Base-by-base conservation (phyloP, 2,113 vertebrate species). In the Perca fluviatilis region DNA sequence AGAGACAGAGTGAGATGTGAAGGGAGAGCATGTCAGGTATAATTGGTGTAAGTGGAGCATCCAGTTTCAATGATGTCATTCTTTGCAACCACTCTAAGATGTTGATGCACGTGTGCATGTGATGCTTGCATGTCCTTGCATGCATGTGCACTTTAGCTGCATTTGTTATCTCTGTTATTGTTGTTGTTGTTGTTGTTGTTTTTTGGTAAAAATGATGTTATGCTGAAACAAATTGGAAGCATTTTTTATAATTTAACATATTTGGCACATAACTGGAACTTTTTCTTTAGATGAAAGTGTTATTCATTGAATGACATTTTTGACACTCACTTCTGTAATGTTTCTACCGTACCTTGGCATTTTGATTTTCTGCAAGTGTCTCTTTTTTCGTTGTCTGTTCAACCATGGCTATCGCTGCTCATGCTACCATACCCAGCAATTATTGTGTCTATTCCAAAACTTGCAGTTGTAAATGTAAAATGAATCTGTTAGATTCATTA, bases 61-160 rank as follows among this genome's bases (percentile, higher is more conserved):
- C 91, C 70, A 86, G 86, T 94, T 94, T 92, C 92, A 91, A 5
- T 94, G 91, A 93, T 92, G 87, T 93, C 91, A 93, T 88, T 86
- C 88, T 71, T 65, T 83, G 63, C 60, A 86, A 77, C 69, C 69
- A 51, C 64, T 78, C 58, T 14, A 36, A 82, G 73, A 82, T 77
- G 73, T 63, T 5, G 15, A 30, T 68, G 82, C 76, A 74, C 21
- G 60, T 67, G 57, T 67, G 54, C 33, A 70, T 30, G 43, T 47
- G 36, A 30, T 85, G 62, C 65, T 58, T 18, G 27, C 46, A 40
- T 21, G 10, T 79, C 11, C 36, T 73, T 33, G 30, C 30, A 33
- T 33, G 30, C 30, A 33, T 33, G 30, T 33, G 25, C 56, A 71
- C 36, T 50, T 6, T 11, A 53, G 64, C 74, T 78, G 27, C 33